Evolutionary conservation across 2,888 invertebrate species (phyloP).

Genomic region (Brachylomia viminalis): DNA sequence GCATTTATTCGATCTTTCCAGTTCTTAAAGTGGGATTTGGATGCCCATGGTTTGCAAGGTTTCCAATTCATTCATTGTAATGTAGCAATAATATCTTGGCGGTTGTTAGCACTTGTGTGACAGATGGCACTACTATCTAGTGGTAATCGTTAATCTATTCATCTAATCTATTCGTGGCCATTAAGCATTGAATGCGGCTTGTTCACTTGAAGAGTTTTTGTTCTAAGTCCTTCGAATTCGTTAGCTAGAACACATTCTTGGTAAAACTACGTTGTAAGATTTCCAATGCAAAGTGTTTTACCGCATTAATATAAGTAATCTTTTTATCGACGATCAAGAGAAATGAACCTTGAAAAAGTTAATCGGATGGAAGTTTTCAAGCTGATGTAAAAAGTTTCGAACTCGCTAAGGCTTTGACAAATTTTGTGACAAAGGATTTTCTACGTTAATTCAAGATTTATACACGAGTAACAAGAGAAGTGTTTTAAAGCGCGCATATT

Average conservation of each 20-base stretch:
- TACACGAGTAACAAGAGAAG: slow-evolving; percentile 24
- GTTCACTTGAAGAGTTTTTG: slow-evolving; percentile 10
- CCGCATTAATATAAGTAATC: slow-evolving; percentile 23
- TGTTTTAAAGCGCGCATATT: slow-evolving; percentile 11
- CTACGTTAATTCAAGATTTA: slow-evolving; percentile 13
- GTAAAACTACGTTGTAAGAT: background rate
- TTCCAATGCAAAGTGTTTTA: background rate
- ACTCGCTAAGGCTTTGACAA: slow-evolving; percentile 20
- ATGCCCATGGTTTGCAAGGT: background rate
- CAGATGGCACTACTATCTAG: slow-evolving; percentile 13
- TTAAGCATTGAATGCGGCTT: slow-evolving; percentile 15
- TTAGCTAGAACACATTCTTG: background rate
- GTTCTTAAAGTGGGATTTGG: background rate
- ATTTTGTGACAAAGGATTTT: slow-evolving; percentile 20
- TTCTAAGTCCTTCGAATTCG: slow-evolving; percentile 7
- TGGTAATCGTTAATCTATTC: slow-evolving; percentile 29
- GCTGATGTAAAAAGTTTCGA: slow-evolving; percentile 31
- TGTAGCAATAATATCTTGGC: slow-evolving; percentile 6
- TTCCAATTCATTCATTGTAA: background rate
- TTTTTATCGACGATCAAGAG: slow-evolving; percentile 16
- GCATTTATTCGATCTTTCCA: background rate
- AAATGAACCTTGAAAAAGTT: slow-evolving; percentile 18
- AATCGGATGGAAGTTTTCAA: slow-evolving; percentile 16
- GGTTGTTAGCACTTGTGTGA: background rate
- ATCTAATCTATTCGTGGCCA: slow-evolving; percentile 40